These are phyloP conservation scores for Bombus huntii DNA, from an alignment of 1,140 invertebrate genomes.

Conservation along the genomic window DNA sequence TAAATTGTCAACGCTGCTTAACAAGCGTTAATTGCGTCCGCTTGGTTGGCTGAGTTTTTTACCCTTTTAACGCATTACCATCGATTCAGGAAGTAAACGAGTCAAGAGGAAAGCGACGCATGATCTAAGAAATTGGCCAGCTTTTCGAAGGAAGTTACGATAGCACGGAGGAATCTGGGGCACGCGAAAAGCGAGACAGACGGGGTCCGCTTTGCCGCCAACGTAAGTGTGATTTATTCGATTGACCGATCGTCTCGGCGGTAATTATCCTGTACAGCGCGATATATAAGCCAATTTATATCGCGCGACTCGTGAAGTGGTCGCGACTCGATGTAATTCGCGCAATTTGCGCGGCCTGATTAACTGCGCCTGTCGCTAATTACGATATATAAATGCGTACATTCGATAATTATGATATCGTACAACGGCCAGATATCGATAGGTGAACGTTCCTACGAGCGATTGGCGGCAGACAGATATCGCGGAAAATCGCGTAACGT, in stretches of 20 bases:
- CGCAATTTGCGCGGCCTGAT: conserved; percentile 53
- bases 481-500: background rate
- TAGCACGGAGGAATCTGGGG: conserved; percentile 11
- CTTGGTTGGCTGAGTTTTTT: background rate
- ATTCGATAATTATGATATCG: conserved; percentile 50
- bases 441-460: conserved; percentile 11
- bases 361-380: conserved; percentile 47
- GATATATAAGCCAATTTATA: conserved; percentile 65
- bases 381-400: conserved; percentile 13
- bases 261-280: conserved; percentile 58
- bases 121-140: background rate
- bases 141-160: conserved; percentile 14
- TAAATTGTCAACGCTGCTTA: conserved; percentile 1
- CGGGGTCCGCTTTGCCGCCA: conserved; percentile 31
- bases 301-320: conserved; percentile 39
- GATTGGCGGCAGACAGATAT: conserved; percentile 11
- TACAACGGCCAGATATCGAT: conserved; percentile 22
- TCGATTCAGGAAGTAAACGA: too few relatives aligned
- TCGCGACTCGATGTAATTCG: conserved; percentile 47
- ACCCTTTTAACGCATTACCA: background rate
- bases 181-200: conserved; percentile 23
- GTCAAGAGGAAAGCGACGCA: background rate
- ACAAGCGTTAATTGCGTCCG: background rate
- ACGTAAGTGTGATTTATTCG: conserved; percentile 78
- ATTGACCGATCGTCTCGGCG: conserved; percentile 42